Base-by-base conservation (phyloP, 2,888 invertebrate species). In the Sphinx pinastri region DNA sequence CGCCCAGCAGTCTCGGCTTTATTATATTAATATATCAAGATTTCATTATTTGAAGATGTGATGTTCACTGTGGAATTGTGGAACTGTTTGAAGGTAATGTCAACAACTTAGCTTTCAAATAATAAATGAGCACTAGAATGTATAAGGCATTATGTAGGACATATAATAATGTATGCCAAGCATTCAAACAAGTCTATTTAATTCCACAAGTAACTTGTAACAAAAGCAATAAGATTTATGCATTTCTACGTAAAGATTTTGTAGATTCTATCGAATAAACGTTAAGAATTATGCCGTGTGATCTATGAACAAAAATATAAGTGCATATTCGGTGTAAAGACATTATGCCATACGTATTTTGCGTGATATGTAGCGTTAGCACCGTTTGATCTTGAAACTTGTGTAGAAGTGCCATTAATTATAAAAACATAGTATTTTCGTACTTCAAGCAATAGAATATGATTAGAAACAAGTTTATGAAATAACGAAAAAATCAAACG, bases 391-490 rank as follows among this genome's bases (percentile, higher is more conserved):
- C 60, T 60, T 67, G 0, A 14, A 63, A 60, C 8, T 54, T 19
- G 38, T 68, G 85, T 90, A 87, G 87, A 91, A 90, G 92, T 93
- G 92, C 92, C 92, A 93, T 93, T 92, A 90, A 80, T 71, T 81
- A 80, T 67, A 84, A 81, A 84, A 80, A 81, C 78, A 88, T 87
- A 88, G 88, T 93, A 92, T 93, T 93, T 92, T 92, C 90, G 78
- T 92, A 92, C 86, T 81, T 77, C 79, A 80, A 86, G 82, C 86
- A 86, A 90, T 89, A 89, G 82, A 71, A 74, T 54, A 77, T 54
- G 59, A 68, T 51, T 59, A 67, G 38, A 67, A 72, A 75, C 75
- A 75, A 74, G 70, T 72, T 74, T 72, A 71, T 75, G 70, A 72
- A 73, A 72, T 75, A 19, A 19, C 19, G 14, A 14, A 54, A 25